phyloP scores from a whole-genome alignment of 2,888 invertebrate species.

The Leistus spinibarbis region DNA sequence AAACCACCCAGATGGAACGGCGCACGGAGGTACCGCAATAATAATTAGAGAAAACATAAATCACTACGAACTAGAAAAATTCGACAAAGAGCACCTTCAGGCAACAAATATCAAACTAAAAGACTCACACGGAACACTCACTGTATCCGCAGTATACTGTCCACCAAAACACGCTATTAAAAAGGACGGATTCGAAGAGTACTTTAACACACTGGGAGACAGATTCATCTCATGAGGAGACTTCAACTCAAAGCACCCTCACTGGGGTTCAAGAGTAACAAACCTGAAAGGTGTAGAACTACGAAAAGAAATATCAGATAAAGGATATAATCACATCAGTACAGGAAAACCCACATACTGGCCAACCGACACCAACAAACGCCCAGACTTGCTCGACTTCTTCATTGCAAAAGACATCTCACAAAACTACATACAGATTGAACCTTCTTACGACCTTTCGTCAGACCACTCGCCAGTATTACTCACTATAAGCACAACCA shows the following conservation, averaged over 20 bases:
- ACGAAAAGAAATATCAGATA: constrained; percentile 18
- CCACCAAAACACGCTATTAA: constrained; percentile 41
- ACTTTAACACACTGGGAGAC: constrained; percentile 31
- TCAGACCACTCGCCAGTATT: constrained; percentile 44
- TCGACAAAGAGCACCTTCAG: background rate
- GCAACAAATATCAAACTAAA: background rate
- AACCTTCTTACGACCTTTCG: constrained; percentile 42
- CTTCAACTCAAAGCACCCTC: constrained; percentile 13
- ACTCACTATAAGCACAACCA: constrained; percentile 39
- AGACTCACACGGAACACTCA: background rate
- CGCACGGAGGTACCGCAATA: background rate
- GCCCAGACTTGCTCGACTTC: constrained; percentile 45
- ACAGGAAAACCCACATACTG: constrained; percentile 43
- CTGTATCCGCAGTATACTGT: constrained; percentile 41
- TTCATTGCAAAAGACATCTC: constrained; percentile 42
- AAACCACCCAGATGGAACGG: constrained; percentile 56
- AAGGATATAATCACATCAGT: constrained; percentile 22
- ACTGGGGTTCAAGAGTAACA: constrained; percentile 41
- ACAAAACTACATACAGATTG: constrained; percentile 28
- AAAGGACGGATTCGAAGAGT: constrained; percentile 32
- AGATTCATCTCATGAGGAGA: constrained; percentile 39
- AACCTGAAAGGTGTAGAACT: constrained; percentile 21
- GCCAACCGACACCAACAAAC: too few relatives aligned
- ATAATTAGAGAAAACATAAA: constrained; percentile 3
- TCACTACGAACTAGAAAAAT: background rate